phyloP scores from a whole-genome alignment of 2,888 invertebrate genomes.

The Drosophila paramelanica region DNA sequence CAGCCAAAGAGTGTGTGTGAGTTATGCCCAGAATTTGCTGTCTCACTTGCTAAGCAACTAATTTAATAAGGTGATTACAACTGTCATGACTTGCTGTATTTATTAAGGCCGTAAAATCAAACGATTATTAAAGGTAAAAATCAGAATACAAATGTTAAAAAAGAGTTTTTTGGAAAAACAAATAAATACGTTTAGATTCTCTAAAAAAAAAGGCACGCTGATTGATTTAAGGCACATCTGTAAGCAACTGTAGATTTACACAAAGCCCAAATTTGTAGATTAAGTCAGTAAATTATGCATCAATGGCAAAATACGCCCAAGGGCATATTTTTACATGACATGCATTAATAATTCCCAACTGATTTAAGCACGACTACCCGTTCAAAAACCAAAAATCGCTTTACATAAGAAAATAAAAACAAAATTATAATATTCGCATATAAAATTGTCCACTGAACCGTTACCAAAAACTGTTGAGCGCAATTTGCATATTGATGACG shows the following conservation, averaged over 20 bases:
- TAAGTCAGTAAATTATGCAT: background rate
- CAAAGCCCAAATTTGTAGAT: background rate
- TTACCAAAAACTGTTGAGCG: slow-evolving; percentile 11
- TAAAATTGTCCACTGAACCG: slow-evolving; percentile 6
- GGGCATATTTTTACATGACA: slow-evolving; percentile 7
- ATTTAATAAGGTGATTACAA: slow-evolving; percentile 39
- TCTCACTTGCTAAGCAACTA: slow-evolving; percentile 39
- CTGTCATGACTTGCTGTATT: slow-evolving; percentile 18
- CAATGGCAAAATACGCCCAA: background rate
- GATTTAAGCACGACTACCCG: slow-evolving; percentile 1
- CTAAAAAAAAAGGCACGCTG: too few species aligned
- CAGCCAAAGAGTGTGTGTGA: slow-evolving; percentile 4
- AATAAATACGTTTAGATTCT: too few species aligned
- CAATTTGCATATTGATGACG: slow-evolving; percentile 56
- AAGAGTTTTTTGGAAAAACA: too few species aligned
- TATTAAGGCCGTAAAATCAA: background rate
- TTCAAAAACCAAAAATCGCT: slow-evolving; percentile 22
- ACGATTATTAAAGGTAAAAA: slow-evolving; percentile 4
- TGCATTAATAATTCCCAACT: slow-evolving; percentile 20
- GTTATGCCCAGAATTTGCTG: slow-evolving; percentile 22
- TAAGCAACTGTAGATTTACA: background rate
- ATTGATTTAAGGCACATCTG: too few species aligned
- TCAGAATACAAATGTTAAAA: background rate
- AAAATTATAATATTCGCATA: background rate
- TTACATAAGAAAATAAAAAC: background rate